Evolutionary conservation across 92 coral and sea anemone species (phyloP).

Genomic region (Plumapathes pennacea): DNA sequence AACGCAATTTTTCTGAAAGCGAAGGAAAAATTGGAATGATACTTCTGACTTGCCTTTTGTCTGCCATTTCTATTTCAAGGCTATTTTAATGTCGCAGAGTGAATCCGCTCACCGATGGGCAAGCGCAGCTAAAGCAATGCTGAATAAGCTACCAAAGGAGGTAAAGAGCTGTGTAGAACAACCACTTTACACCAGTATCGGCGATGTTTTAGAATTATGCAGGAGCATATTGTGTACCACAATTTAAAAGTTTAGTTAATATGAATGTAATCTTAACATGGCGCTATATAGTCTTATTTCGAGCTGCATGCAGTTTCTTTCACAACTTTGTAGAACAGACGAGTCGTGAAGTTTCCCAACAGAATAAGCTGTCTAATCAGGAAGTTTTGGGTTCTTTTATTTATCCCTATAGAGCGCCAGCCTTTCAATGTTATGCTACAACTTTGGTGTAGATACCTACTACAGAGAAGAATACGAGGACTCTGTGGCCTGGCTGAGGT

Average conservation of each 20-base stretch:
- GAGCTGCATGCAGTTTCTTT: no score
- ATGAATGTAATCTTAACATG: no score
- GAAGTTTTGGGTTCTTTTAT: background rate
- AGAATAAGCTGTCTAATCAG: background rate
- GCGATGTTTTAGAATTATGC: no score
- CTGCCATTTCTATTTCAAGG: conserved; percentile 24
- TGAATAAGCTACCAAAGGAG: conserved; percentile 71
- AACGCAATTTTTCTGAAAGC: background rate
- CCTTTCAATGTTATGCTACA: conserved; percentile 85
- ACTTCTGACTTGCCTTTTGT: background rate
- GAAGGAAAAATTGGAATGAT: background rate
- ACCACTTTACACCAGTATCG: no score
- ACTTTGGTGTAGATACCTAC: conserved; percentile 95
- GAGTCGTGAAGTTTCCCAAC: no score
- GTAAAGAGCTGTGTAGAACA: no score
- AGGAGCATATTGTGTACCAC: no score
- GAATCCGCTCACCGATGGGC: conserved; percentile 53
- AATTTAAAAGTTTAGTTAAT: no score
- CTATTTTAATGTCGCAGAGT: conserved; percentile 55
- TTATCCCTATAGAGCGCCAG: conserved; percentile 45
- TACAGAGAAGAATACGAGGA: conserved; percentile 78
- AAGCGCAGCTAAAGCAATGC: conserved; percentile 68
- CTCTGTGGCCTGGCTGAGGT: conserved; percentile 91
- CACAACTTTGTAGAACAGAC: no score
- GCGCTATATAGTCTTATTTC: no score